phyloP scores from a whole-genome alignment of 1,140 invertebrate genomes.

The Monomorium pharaonis region DNA sequence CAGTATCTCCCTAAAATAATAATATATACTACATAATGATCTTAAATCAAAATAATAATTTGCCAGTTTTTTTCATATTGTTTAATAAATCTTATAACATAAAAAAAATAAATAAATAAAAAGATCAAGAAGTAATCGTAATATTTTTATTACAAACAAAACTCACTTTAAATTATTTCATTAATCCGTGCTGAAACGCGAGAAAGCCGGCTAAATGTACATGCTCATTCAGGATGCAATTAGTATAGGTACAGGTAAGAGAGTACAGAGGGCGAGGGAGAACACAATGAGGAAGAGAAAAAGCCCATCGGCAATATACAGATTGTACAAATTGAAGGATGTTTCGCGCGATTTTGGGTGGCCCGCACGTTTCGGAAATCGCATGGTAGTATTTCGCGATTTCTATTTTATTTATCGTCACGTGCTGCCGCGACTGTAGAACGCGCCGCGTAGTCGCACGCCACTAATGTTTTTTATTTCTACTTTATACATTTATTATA shows the following conservation, averaged over 20 bases:
- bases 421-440: background rate
- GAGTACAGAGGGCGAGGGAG: slow-evolving; percentile 18
- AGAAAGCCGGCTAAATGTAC: background rate
- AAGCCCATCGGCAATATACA: slow-evolving; percentile 6
- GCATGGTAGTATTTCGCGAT: slow-evolving; percentile 28
- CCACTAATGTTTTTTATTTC: slow-evolving; percentile 43
- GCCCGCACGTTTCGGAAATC: background rate
- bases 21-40: background rate
- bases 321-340: slow-evolving; percentile 48
- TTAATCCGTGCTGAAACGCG: background rate
- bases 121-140: background rate
- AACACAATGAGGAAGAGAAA: slow-evolving; percentile 23
- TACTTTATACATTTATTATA: slow-evolving; percentile 22
- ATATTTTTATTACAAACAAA: background rate
- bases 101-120: background rate
- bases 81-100: slow-evolving; percentile 3
- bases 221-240: background rate
- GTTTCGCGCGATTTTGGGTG: slow-evolving; percentile 15
- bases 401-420: slow-evolving; percentile 37
- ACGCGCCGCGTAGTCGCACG: background rate
- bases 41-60: background rate
- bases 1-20: background rate
- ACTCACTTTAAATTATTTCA: slow-evolving; percentile 4
- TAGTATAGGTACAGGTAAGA: slow-evolving; percentile 38
- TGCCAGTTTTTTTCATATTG: no score